Evolutionary conservation across 1,140 invertebrate species (phyloP), one percentile per base, ranked within the genome.

Genomic region (Drosophila nannoptera): DNA sequence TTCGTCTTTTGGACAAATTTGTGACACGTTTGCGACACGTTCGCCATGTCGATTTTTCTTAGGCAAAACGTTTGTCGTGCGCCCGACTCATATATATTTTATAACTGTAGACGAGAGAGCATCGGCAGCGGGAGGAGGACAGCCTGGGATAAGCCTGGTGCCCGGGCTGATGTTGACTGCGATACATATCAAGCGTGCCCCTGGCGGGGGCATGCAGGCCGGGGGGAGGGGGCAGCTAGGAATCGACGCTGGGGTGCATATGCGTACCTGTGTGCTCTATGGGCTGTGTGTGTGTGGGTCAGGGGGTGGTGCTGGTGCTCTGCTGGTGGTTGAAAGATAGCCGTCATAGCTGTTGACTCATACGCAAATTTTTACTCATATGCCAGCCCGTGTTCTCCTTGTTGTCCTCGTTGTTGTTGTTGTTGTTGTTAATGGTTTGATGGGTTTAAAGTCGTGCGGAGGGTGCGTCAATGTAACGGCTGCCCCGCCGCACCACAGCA

Each of bases 41-140:
- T 84, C 69, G 66, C 81, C 81, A 86, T 76, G 80, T 84, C 81
- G 77, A 84, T 84, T 84, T 84, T 84, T 84, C 81, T 84, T 86
- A 75, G 74, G 80, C 81, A 72, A 69, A 76, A 67, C 77, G 77
- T 75, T 78, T 83, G 72, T 69, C 78, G 72, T 75, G 72, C 74
- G 75, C 55, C 68, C 64, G 55, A 64, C 75, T 78, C 80, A 84
- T 80, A 84, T 86, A 86, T 86, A 80, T 84, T 83, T 83, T 84
- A 83, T 84, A 83, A 74, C 80, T 74, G 55, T 68, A 74, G 69
- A 86, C 68, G 63, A 64, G 54, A 52, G 73, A 56, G 56, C 42
- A 33, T 33, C 32, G 7, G 46, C 29, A 49, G 46, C 22, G 29
- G 31, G 22, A 29, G 35, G 35, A 38, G 8, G 45, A 7, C 22